phyloP scores from a whole-genome alignment of 37 sponge, comb jelly and placozoan species.

The Bolinopsis microptera region DNA sequence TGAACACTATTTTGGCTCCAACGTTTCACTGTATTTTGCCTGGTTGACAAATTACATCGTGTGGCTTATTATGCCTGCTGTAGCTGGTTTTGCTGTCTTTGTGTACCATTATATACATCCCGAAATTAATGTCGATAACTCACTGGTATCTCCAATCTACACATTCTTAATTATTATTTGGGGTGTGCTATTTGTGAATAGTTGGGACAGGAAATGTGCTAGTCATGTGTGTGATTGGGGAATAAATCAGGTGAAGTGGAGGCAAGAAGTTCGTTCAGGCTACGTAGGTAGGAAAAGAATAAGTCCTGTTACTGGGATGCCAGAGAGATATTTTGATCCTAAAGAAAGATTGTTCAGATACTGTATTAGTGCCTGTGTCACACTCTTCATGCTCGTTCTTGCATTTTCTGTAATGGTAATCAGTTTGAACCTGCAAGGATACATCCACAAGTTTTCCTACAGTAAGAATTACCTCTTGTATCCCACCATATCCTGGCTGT shows the following conservation, averaged over 20 bases:
- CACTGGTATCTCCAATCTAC: conserved; percentile 25
- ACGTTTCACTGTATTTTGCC: conserved; percentile 6
- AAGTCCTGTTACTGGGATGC: conserved; percentile 7
- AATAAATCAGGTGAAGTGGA: neutral
- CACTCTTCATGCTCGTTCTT: neutral
- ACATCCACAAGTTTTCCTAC: conserved; percentile 32
- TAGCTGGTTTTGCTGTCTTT: neutral
- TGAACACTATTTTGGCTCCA: conserved; percentile 37
- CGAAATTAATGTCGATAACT: conserved; percentile 38
- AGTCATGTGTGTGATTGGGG: conserved; percentile 24
- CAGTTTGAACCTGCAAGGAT: conserved; percentile 15
- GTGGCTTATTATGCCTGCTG: conserved; percentile 13
- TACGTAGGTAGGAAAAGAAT: neutral
- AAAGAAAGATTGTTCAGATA: neutral
- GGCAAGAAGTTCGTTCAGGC: neutral
- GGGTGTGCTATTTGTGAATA: conserved; percentile 29
- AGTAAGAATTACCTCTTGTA: conserved; percentile 34
- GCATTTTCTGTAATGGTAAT: conserved; percentile 44
- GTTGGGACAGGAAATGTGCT: neutral
- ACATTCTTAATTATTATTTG: conserved; percentile 38
- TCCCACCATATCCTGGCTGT: conserved; percentile 29
- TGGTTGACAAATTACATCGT: conserved; percentile 18
- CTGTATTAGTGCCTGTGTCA: neutral
- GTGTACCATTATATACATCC: conserved; percentile 23
- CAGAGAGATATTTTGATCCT: conserved; percentile 1